Evolutionary conservation across 1,140 invertebrate genomes (phyloP), one percentile per base, ranked within the genome.

Genomic region (Papilio dardanus): DNA sequence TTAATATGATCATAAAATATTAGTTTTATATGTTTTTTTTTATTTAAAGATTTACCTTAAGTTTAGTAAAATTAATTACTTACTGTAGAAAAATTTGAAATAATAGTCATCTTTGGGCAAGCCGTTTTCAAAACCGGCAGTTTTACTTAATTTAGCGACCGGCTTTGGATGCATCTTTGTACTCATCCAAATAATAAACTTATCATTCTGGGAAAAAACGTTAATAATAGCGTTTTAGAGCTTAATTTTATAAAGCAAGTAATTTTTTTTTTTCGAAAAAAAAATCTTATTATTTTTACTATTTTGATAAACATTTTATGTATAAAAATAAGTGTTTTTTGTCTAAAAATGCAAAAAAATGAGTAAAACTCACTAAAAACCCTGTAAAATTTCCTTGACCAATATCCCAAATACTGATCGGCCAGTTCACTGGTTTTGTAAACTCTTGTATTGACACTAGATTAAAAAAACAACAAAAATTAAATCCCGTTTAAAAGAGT

Each of bases 81-180:
- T 54, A 54, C 50, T 54, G 21, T 54, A 54, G 19, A 54, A 24
- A 24, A 54, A 8, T 54, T 54, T 54, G 21, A 54, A 54, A 54
- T 54, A 8, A 54, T 54, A 54, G 4, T 54, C 19, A 8, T 54
- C 21, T 54, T 24, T 54, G 2, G 50, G 50, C 50, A 54, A 54
- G 19, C 50, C 50, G 19, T 54, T 24, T 8, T 54, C 50, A 24
- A 54, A 54, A 4, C 21, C 21, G 10, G 50, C 2, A 0, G 14
- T 24, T 3, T 54, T 54, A 0, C 50, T 19, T 0, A 54, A 7
- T 12, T 14, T 21, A 24, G 50, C 50, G 4, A 54, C 50, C 7
- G 50, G 50, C 21, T 54, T 54, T 8, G 19, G 50, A 12, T 54
- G 21, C 14, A 54, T 3, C 1, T 24, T 54, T 10, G 50, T 54